Evolutionary conservation across 2,888 invertebrate genomes (phyloP).

Genomic region (Lissocephala sabroskyi): DNA sequence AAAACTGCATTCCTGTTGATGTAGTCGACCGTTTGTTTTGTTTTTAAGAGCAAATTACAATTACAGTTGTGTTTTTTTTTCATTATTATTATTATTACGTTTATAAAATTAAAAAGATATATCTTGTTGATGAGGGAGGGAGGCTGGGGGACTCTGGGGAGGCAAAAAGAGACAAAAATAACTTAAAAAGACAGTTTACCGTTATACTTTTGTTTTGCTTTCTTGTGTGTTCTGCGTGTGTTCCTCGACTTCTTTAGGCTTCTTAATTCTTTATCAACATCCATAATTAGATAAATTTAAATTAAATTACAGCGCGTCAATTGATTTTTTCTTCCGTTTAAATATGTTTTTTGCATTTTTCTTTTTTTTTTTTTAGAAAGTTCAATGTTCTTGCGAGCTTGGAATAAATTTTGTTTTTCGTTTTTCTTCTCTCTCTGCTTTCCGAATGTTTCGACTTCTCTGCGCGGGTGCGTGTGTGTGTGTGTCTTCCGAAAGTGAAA

Average conservation of each 20-base stretch:
- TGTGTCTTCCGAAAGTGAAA: slow-evolving; percentile 23
- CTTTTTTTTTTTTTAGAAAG: slow-evolving; percentile 27
- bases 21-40: slow-evolving; percentile 29
- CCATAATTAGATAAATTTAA: slow-evolving; percentile 55
- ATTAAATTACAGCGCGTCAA: slow-evolving; percentile 49
- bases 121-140: slow-evolving; percentile 54
- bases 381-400: slow-evolving; percentile 19
- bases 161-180: slow-evolving; percentile 38
- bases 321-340: slow-evolving; percentile 25
- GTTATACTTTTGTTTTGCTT: slow-evolving; percentile 40
- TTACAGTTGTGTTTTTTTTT: slow-evolving; percentile 59
- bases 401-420: neutral
- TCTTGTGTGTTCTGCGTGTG: slow-evolving; percentile 18
- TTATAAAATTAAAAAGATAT: slow-evolving; percentile 62
- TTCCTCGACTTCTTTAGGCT: slow-evolving; percentile 23
- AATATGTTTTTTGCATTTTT: slow-evolving; percentile 28
- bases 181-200: slow-evolving; percentile 57
- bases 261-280: slow-evolving; percentile 51
- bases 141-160: too few species aligned
- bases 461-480: slow-evolving; percentile 17
- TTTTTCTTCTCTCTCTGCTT: slow-evolving; percentile 3
- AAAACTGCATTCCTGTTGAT: slow-evolving; percentile 36
- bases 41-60: slow-evolving; percentile 57
- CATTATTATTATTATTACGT: slow-evolving; percentile 59
- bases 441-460: too few species aligned